These are phyloP conservation scores for Drosophila engyochracea DNA, from an alignment of 2,888 invertebrate genomes.

Conservation along the genomic window DNA sequence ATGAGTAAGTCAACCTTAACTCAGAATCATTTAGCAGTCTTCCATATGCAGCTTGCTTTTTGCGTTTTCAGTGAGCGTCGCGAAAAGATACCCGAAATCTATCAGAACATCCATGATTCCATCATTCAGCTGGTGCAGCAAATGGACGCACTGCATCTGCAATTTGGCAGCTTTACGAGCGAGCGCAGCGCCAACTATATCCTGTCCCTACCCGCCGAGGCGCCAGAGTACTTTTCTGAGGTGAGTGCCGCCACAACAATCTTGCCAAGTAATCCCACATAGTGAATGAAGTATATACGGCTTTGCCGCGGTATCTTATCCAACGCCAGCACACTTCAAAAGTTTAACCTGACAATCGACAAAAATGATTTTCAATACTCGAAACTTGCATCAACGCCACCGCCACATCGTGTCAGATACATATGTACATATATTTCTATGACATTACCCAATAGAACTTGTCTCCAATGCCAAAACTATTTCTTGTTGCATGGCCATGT, in stretches of 20 bases:
- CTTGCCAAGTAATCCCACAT: conserved; percentile 29
- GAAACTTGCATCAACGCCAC: conserved; percentile 63
- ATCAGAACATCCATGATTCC: conserved; percentile 91
- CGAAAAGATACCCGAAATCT: conserved; percentile 89
- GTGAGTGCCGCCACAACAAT: conserved; percentile 83
- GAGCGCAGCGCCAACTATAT: conserved; percentile 86
- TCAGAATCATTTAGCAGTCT: no score
- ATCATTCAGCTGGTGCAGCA: conserved; percentile 89
- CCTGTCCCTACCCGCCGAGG: conserved; percentile 86
- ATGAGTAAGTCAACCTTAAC: conserved; percentile 87
- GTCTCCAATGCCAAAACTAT: not conserved
- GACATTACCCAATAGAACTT: not conserved
- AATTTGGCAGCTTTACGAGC: conserved; percentile 85
- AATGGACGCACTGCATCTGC: conserved; percentile 87
- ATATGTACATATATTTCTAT: not conserved
- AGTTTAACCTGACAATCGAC: conserved; percentile 28
- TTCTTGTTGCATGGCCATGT: no score
- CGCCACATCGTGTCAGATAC: conserved; percentile 27
- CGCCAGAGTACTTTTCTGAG: conserved; percentile 87
- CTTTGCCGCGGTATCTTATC: conserved; percentile 65
- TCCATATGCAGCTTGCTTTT: not conserved
- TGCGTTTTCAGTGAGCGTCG: conserved; percentile 88
- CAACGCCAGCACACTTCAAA: conserved; percentile 52
- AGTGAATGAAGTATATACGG: conserved; percentile 12
- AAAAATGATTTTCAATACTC: conserved; percentile 55